Base-by-base conservation (phyloP, 2,797 vertebrate species). In the Melanotaenia pygmaea region DNA sequence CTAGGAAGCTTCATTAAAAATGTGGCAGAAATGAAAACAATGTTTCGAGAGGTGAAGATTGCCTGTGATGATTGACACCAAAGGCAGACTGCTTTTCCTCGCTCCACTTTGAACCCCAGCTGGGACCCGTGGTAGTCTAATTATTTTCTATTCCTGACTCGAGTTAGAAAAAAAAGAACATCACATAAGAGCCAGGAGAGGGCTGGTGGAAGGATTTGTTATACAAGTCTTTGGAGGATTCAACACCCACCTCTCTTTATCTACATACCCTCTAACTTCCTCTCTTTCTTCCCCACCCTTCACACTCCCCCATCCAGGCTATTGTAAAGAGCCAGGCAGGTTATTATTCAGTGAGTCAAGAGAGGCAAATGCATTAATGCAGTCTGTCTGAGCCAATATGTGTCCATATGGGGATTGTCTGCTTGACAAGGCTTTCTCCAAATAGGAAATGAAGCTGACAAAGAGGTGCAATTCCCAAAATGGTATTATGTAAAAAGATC, bases 121-220 rank as follows among this genome's bases (percentile, higher is more conserved):
- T 84, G 88, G 83, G 76, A 88, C 79, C 66, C 50, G 43, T 80
- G 85, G 81, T 78, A 83, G 86, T 84, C 92, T 92, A 94, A 94
- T 94, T 93, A 92, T 89, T 90, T 94, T 93, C 94, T 95, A 94
- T 94, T 94, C 89, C 88, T 92, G 89, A 90, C 87, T 83, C 12
- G 0, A 66, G 65, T 57, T 72, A 79, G 76, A 35, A 80, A 82
- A 80, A 76, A 79, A 76, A 84, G 35, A 58, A 64, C 72, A 54
- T 53, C 50, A 53, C 72, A 71, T 74, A 83, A 70, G 34, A 73
- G 67, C 26, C 38, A 72, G 74, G 60, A 76, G 70, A 72, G 51
- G 65, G 72, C 64, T 81, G 53, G 76, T 82, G 82, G 71, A 72
- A 63, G 61, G 35, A 56, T 75, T 71, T 38, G 63, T 80, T 83